These are phyloP conservation scores for Nomada goodeniana DNA, from an alignment of 2,888 invertebrate genomes.

Conservation along the genomic window DNA sequence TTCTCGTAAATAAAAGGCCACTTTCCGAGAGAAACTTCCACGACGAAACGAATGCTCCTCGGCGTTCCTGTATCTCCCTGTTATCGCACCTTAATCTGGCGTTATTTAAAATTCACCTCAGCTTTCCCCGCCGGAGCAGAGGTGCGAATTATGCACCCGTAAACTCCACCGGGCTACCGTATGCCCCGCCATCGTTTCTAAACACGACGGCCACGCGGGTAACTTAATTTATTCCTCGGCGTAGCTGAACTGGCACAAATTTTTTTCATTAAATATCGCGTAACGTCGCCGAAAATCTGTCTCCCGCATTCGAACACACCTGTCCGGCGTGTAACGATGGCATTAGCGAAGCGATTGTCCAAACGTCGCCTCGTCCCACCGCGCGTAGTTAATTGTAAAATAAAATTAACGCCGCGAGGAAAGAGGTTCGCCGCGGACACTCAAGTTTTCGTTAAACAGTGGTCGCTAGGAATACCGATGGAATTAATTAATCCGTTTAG, in stretches of 20 bases:
- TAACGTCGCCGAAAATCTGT: not conserved
- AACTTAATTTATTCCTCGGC: not conserved
- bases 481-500: conserved; percentile 18
- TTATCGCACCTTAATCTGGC: not conserved
- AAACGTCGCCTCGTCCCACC: not conserved
- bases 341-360: conserved; percentile 15
- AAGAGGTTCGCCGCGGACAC: not conserved
- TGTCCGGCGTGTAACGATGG: not conserved
- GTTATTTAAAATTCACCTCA: conserved; percentile 16
- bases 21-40: not conserved
- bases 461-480: conserved; percentile 5
- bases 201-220: not conserved
- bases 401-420: not conserved
- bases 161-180: not conserved
- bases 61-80: not conserved
- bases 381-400: conserved; percentile 13
- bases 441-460: not conserved
- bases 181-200: not conserved
- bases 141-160: not conserved
- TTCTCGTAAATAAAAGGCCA: not conserved
- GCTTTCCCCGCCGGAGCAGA: too few relatives aligned
- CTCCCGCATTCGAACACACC: not conserved
- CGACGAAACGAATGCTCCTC: not conserved
- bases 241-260: not conserved
- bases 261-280: not conserved